Evolutionary conservation across 2,888 invertebrate genomes (phyloP).

Genomic region (Clanis bilineata): DNA sequence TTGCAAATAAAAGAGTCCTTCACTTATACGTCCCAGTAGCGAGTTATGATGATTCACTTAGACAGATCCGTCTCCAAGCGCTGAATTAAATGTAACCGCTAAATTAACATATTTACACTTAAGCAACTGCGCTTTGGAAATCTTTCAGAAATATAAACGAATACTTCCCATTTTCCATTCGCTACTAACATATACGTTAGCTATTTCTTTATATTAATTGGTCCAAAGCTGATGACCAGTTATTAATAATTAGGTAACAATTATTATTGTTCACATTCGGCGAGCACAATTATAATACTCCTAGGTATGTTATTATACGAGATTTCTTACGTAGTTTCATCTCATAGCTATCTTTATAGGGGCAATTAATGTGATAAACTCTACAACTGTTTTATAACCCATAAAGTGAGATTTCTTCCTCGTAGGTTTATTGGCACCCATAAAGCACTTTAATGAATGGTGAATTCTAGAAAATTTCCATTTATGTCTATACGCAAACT

Average conservation of each 20-base stretch:
- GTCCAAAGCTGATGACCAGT: too few relatives aligned
- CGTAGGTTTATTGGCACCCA: background rate
- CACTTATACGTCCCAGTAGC: background rate
- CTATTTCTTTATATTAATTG: too few relatives aligned
- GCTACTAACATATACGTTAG: too few relatives aligned
- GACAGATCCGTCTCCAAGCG: background rate
- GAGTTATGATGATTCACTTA: background rate
- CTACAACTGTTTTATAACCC: background rate
- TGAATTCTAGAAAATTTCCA: background rate
- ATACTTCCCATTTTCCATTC: too few relatives aligned
- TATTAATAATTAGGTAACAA: too few relatives aligned
- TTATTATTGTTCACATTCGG: too few relatives aligned
- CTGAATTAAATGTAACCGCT: background rate
- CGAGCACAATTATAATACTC: too few relatives aligned
- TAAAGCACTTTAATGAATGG: background rate
- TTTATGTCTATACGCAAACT: too few relatives aligned
- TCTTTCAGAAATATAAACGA: too few relatives aligned
- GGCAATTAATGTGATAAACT: background rate
- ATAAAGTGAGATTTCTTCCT: conserved; percentile 4
- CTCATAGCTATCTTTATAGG: background rate
- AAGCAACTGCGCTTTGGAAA: too few relatives aligned
- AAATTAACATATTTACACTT: background rate
- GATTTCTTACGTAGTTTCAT: background rate
- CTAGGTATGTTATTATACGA: too few relatives aligned
- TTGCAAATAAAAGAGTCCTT: conserved; percentile 1